Percentiles rank a stretch among this genome's conserved stretches.
Evolutionary conservation across 2,797 vertebrate genomes (phyloP).

Genomic region (Cossypha heuglini): DNA sequence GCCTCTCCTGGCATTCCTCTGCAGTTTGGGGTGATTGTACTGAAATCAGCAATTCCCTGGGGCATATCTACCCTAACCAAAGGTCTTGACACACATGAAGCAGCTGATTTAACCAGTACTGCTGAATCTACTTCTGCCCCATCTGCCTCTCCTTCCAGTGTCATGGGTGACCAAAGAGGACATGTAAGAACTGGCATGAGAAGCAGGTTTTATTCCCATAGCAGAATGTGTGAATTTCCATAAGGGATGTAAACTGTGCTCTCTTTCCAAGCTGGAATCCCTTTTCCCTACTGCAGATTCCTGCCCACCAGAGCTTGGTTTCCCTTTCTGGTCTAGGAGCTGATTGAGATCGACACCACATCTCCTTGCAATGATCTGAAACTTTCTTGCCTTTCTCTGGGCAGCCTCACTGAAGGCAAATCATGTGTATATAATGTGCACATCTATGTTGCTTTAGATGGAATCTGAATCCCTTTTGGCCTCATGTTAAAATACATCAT

Average conservation of each 20-base stretch:
- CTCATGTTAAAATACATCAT: background rate
- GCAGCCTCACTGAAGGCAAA: background rate
- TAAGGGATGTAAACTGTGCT: background rate
- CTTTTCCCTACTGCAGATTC: rapidly evolving
- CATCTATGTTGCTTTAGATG: background rate
- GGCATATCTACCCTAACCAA: background rate
- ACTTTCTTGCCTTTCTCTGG: background rate
- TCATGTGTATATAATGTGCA: background rate
- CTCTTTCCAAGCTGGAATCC: background rate
- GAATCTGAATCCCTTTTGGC: conserved; percentile 4
- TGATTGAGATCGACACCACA: background rate
- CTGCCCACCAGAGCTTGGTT: background rate
- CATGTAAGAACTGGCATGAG: background rate
- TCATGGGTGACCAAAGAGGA: background rate
- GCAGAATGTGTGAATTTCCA: background rate
- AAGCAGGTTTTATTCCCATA: background rate
- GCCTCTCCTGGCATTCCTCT: background rate
- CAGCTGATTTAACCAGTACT: rapidly evolving
- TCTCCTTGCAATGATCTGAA: background rate
- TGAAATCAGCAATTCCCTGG: background rate
- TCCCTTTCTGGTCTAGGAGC: background rate
- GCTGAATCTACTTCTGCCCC: background rate
- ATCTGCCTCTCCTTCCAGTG: background rate
- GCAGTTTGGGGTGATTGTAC: background rate
- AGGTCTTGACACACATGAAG: background rate